A percentile compares a stretch with the other conserved stretches of the same genome.
Evolutionary conservation across 2,888 invertebrate species (phyloP).

Genomic region (Trichacis sp.): DNA sequence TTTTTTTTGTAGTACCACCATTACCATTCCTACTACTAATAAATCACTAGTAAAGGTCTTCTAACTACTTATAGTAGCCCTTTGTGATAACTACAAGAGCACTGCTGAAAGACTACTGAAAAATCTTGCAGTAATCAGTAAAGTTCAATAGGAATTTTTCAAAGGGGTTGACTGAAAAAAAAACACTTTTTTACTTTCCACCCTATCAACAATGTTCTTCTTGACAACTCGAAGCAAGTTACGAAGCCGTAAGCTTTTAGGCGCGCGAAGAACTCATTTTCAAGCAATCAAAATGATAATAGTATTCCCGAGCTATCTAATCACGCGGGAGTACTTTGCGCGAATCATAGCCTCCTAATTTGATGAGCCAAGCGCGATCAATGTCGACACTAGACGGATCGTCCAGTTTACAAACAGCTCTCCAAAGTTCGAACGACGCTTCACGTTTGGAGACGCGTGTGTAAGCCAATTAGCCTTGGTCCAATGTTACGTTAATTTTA

Average conservation of each 20-base stretch:
- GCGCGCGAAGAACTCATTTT: constrained; percentile 26
- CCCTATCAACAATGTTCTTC: no score
- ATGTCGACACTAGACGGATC: constrained; percentile 14
- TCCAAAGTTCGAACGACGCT: constrained; percentile 11
- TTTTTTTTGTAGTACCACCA: no score
- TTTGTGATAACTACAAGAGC: no score
- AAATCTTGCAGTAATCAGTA: no score
- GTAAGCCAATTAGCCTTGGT: constrained; percentile 25
- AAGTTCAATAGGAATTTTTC: no score
- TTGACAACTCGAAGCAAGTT: constrained; percentile 26
- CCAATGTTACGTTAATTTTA: constrained; percentile 14
- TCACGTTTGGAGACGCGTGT: constrained; percentile 1
- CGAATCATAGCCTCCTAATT: constrained; percentile 26
- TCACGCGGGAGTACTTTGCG: constrained; percentile 24
- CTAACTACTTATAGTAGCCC: no score
- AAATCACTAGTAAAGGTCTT: no score
- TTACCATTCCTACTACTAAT: no score
- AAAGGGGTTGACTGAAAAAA: no score
- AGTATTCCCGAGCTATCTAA: constrained; percentile 14
- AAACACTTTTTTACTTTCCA: no score
- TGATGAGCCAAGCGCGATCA: constrained; percentile 21
- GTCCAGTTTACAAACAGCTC: constrained; percentile 20
- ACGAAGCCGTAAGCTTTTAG: not conserved
- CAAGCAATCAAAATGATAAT: constrained; percentile 31
- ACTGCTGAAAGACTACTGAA: no score